A percentile compares a stretch with the other conserved stretches of the same genome.
Evolutionary conservation across 2,113 vertebrate species (phyloP).

Genomic region (Limnothrissa miodon): DNA sequence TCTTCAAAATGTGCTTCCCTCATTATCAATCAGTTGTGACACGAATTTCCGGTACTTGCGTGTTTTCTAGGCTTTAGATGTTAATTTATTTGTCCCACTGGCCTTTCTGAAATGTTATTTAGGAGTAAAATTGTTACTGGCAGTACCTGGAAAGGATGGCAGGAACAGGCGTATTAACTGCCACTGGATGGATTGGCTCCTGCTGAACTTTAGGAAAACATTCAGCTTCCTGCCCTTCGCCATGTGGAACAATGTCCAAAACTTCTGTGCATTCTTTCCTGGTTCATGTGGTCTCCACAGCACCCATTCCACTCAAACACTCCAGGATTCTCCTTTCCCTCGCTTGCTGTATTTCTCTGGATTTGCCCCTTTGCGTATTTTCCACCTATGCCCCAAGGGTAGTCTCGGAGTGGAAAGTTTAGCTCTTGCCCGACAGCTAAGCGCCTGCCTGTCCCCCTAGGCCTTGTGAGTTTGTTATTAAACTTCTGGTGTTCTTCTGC

Average conservation of each 20-base stretch:
- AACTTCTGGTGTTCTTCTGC: conserved; percentile 18
- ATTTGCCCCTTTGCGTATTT: conserved; percentile 43
- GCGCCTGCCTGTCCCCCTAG: conserved; percentile 36
- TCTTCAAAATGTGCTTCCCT: conserved; percentile 29
- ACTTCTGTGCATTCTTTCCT: conserved; percentile 61
- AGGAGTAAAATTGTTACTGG: conserved; percentile 37
- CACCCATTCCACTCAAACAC: conserved; percentile 41
- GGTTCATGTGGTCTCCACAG: conserved; percentile 49
- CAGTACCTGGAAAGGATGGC: conserved; percentile 28
- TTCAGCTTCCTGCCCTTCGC: conserved; percentile 54
- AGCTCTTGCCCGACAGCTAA: conserved; percentile 40
- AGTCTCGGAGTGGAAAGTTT: conserved; percentile 49
- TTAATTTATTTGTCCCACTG: conserved; percentile 36
- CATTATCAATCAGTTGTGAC: conserved; percentile 29
- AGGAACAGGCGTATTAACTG: conserved; percentile 51
- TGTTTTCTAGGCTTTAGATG: conserved; percentile 21
- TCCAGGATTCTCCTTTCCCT: conserved; percentile 23
- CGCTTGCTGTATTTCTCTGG: conserved; percentile 39
- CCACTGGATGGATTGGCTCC: conserved; percentile 54
- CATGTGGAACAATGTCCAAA: conserved; percentile 52
- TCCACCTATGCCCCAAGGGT: conserved; percentile 33
- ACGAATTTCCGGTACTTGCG: conserved; percentile 15
- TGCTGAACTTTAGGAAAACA: conserved; percentile 55
- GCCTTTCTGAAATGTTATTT: conserved; percentile 44
- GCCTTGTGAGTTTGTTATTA: conserved; percentile 48